Evolutionary conservation across 92 coral and sea anemone species (phyloP), one percentile per base, ranked within the genome.

Genomic region (Siderastrea siderea): DNA sequence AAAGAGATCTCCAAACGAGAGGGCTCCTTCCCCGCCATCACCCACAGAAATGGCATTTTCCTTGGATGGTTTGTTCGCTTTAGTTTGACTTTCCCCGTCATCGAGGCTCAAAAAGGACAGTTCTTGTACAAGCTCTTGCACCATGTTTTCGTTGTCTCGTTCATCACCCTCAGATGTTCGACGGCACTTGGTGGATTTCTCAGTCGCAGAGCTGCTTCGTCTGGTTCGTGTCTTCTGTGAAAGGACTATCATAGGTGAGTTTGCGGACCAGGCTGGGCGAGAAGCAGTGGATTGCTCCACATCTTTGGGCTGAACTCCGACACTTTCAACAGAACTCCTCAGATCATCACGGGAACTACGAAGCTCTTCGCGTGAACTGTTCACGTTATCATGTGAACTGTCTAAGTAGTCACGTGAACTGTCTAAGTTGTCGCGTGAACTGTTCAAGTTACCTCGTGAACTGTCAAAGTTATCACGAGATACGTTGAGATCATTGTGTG

Each of bases 1-100:
- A 53, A 74, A 84, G 6, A 84, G 59, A 38, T 74, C 87, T 6
- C 87, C 78, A 70, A 82, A 70, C 12, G 86, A 58, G 5, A 82
- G 77, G 47, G 64, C 65, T 2, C 54, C 50, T 3, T 2, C 53
- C 1, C 50, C 51, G 53, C 14, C 63, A 11, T 50, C 80, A 51
- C 1, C 11, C 5, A 44, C 73, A n/a, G 78, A 9, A 69, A 10
- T 45, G 43, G 51, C 2, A 50, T 63, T 73, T 17, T 57, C 59
- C 1, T 5, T 66, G 43, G 80, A 54, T 74, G 49, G 51, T 65
- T 60, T 45, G 12, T 49, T 59, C 9, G 73, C 80, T 64, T 84
- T 74, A 14, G 7, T 74, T 73, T 84, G 63, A 59, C 43, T 45
- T 10, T 51, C 74, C 15, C 53, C 80, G 16, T 60, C 73, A 17